Base-by-base conservation (phyloP, 2,113 vertebrate genomes). In the Notechis scutatus region DNA sequence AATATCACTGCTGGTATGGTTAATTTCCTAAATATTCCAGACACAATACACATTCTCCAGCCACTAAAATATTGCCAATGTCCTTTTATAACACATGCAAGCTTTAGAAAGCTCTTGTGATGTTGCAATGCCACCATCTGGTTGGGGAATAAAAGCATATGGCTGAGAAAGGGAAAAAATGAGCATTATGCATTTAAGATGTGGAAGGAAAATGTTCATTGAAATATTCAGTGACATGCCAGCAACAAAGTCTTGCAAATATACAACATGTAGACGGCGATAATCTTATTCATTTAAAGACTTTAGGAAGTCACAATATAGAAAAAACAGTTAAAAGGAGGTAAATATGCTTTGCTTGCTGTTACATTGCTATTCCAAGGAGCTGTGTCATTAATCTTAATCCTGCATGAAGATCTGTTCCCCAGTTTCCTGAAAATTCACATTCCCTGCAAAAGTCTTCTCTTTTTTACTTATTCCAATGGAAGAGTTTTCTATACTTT, bases 71-170 rank as follows among this genome's bases (percentile, higher is more conserved):
- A 93, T 89, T 94, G 85, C 59, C 57, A n/a, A 92, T 92, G 88
- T 24, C 86, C 34, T 0, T 0, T 0, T 94, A 10, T 59, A 92
- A 94, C 96, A 95, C 89, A 87, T 26, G 85, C 21, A 86, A 52
- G 20, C 54, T 94, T 95, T 42, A 92, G 81, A 93, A 95, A 95
- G 86, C 92, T 95, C 94, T 42, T 95, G 96, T 56, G 95, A 96
- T 95, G 56, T 92, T 96, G 93, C 93, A 96, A 96, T 96, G 96
- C 96, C 95, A 97, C 97, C 97, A 96, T 96, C 97, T 97, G 96
- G 96, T 93, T 95, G 64, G 87, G 55, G 34, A 50, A 54, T 34
- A 52, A 21, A n/a, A 64, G 20, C 96, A 95, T 96, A 96, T 96
- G 96, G 96, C 93, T 95, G 56, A 56, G 39, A 12, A n/a, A 4